phyloP scores from a whole-genome alignment of 2,888 invertebrate species.

The Trichopria drosophilae region DNA sequence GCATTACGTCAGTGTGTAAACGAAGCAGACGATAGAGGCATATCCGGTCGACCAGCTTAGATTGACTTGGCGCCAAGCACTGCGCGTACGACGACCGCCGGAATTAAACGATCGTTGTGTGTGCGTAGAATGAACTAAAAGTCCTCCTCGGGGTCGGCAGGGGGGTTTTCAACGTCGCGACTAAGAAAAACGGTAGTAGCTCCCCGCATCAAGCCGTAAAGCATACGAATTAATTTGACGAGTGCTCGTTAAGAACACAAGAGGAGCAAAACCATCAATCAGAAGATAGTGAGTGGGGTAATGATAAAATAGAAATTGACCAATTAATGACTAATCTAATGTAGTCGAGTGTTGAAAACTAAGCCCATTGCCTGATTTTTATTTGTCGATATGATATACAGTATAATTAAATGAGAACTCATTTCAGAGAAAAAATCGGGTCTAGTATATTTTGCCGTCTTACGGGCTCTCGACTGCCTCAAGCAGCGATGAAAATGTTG shows the following conservation, averaged over 20 bases:
- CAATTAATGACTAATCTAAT: too few species aligned
- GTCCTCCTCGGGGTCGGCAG: constrained; percentile 15
- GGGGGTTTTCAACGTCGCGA: constrained; percentile 18
- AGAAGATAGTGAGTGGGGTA: too few species aligned
- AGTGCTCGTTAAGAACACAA: constrained; percentile 27
- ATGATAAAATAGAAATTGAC: too few species aligned
- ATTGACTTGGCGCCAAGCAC: constrained; percentile 58
- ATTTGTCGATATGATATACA: too few species aligned
- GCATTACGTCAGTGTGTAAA: constrained; percentile 50
- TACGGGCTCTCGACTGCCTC: too few species aligned
- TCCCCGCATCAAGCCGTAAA: constrained; percentile 31
- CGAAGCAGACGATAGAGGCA: constrained; percentile 51
- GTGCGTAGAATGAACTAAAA: constrained; percentile 37
- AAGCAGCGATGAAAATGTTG: too few species aligned
- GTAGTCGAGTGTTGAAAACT: too few species aligned
- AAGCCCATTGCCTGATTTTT: too few species aligned
- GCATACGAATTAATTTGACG: constrained; percentile 30
- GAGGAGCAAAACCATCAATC: too few species aligned
- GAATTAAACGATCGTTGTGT: constrained; percentile 58
- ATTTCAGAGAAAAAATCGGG: too few species aligned
- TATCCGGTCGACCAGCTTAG: constrained; percentile 56
- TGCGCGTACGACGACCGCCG: constrained; percentile 55
- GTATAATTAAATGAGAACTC: too few species aligned
- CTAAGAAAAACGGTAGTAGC: constrained; percentile 27
- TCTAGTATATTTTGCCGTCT: too few species aligned